phyloP scores from a whole-genome alignment of 1,140 invertebrate species.

The Trigoniulus corallinus region DNA sequence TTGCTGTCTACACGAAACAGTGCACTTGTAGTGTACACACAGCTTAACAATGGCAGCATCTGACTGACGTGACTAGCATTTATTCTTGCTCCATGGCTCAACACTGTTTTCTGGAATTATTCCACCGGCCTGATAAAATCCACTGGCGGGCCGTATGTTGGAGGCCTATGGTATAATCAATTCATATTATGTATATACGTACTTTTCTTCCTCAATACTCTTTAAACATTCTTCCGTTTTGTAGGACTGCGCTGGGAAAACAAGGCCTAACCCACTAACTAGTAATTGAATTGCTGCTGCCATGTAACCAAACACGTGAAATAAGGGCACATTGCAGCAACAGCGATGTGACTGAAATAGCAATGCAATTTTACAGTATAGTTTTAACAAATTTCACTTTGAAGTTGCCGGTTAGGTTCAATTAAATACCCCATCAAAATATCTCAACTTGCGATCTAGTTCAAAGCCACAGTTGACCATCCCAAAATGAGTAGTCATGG shows the following conservation, averaged over 20 bases:
- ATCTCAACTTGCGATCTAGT: slow-evolving; percentile 39
- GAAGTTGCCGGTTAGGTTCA: background rate
- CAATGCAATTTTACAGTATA: background rate
- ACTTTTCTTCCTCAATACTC: slow-evolving; percentile 50
- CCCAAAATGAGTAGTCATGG: slow-evolving; percentile 59
- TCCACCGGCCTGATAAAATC: too few species aligned
- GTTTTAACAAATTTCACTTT: background rate
- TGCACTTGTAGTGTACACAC: background rate
- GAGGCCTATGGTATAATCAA: too few species aligned
- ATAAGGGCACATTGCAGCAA: slow-evolving; percentile 72
- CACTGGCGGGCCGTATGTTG: too few species aligned
- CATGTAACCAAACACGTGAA: slow-evolving; percentile 75
- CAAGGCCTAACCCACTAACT: slow-evolving; percentile 46
- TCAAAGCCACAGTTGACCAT: slow-evolving; percentile 71
- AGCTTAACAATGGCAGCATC: background rate
- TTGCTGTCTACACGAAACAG: too few species aligned
- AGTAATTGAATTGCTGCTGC: slow-evolving; percentile 44
- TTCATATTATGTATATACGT: too few species aligned
- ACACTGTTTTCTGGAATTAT: too few species aligned
- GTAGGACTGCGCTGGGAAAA: slow-evolving; percentile 49
- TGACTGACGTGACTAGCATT: too few species aligned
- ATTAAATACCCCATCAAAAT: slow-evolving; percentile 27
- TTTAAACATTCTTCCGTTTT: slow-evolving; percentile 46
- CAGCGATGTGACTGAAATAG: slow-evolving; percentile 25
- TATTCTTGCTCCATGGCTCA: too few species aligned